Evolutionary conservation across 1,140 invertebrate species (phyloP).

Genomic region (Chironomus tepperi): DNA sequence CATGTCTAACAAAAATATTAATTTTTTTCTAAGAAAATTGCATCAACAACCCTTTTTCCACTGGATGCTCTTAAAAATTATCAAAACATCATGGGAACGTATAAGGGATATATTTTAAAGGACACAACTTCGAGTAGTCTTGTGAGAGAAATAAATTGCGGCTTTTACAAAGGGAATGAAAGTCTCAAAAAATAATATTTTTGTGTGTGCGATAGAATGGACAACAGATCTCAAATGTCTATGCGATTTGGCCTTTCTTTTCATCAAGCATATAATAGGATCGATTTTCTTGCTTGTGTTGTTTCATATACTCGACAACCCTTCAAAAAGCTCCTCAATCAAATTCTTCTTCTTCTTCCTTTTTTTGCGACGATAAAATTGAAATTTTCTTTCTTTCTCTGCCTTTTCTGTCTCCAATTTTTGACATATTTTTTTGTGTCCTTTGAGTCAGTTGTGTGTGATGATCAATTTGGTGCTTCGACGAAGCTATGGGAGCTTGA

Average conservation of each 20-base stretch:
- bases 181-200: background rate
- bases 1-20: no score
- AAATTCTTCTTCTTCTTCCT: background rate
- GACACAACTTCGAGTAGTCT: background rate
- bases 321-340: slow-evolving; percentile 6
- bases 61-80: no score
- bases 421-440: no score
- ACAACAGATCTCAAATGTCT: background rate
- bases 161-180: background rate
- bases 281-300: background rate
- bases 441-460: no score
- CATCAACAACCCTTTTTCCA: no score
- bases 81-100: background rate
- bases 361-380: background rate
- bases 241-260: no score
- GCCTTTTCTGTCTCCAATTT: no score
- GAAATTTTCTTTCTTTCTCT: background rate
- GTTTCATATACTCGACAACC: background rate
- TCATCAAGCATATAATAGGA: no score
- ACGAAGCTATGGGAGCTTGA: no score
- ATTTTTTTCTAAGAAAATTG: no score
- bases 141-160: background rate
- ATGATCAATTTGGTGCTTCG: no score
- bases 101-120: background rate
- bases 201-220: background rate